These are phyloP conservation scores for Tadarida brasiliensis DNA, from an alignment of 2,797 vertebrate species.

Conservation along the genomic window DNA sequence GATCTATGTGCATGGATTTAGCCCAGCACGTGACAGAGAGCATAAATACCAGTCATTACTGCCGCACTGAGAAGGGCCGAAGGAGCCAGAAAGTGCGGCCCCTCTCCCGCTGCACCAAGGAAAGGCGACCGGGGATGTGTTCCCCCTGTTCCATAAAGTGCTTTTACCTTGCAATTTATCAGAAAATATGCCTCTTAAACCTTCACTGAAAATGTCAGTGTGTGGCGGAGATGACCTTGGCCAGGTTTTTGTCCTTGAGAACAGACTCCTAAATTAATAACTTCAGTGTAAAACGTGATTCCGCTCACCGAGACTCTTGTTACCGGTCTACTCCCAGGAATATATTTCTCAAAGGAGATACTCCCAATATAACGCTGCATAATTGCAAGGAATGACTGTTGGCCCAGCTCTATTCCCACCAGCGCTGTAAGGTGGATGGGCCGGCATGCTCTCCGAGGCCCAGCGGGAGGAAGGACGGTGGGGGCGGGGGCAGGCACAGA, in stretches of 20 bases:
- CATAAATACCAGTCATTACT: background rate
- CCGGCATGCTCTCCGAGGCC: background rate
- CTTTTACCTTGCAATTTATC: conserved; percentile 51
- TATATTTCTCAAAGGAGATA: conserved; percentile 33
- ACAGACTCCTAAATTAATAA: conserved; percentile 62
- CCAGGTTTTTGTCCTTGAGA: conserved; percentile 55
- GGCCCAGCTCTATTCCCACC: background rate
- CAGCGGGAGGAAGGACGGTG: background rate
- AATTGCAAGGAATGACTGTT: background rate
- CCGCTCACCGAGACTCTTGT: conserved; percentile 52
- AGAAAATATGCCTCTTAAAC: conserved; percentile 1
- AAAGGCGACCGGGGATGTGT: background rate
- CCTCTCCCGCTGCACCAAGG: background rate
- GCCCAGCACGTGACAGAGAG: background rate
- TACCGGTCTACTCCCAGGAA: conserved; percentile 42
- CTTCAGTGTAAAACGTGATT: conserved; percentile 46
- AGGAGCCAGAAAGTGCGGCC: background rate
- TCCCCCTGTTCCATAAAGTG: background rate
- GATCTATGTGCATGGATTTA: background rate
- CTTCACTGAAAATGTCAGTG: background rate
- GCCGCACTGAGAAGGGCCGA: background rate
- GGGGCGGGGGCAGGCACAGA: background rate
- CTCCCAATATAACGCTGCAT: conserved; percentile 39
- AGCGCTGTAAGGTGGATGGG: background rate
- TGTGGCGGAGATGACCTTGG: background rate